These are phyloP conservation scores for Pygoscelis antarcticus DNA, from an alignment of 2,113 vertebrate species.

Conservation along the genomic window DNA sequence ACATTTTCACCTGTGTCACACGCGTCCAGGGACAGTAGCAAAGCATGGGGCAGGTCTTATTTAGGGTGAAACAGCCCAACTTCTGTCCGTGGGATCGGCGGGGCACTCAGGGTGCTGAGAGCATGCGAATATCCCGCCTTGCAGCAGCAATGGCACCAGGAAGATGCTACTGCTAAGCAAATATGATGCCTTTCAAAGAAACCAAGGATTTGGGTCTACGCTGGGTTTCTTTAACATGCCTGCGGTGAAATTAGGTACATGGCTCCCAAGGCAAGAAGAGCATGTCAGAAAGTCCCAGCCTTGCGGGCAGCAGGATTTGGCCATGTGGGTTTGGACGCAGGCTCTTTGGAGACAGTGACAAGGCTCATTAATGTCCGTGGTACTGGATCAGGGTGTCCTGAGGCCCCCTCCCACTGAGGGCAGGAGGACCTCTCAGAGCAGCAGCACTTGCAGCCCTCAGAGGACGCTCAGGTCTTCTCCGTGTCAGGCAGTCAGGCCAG, in stretches of 20 bases:
- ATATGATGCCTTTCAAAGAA: not conserved
- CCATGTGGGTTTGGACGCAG: not conserved
- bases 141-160: not conserved
- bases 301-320: not conserved
- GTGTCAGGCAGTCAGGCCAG: not conserved
- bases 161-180: not conserved
- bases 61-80: not conserved
- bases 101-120: not conserved
- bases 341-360: not conserved
- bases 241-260: not conserved
- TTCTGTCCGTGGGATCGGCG: not conserved
- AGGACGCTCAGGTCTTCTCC: not conserved
- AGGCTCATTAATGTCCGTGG: not conserved
- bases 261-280: not conserved
- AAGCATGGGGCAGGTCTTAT: not conserved
- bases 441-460: not conserved
- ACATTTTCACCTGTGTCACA: not conserved
- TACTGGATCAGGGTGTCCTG: not conserved
- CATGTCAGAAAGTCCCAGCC: not conserved
- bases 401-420: not conserved
- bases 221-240: not conserved
- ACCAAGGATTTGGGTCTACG: not conserved
- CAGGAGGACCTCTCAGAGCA: not conserved
- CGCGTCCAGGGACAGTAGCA: fast-evolving
- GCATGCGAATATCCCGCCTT: fast-evolving